These are phyloP conservation scores for Scylla paramamosain DNA, from an alignment of 1,140 invertebrate genomes.

Conservation along the genomic window DNA sequence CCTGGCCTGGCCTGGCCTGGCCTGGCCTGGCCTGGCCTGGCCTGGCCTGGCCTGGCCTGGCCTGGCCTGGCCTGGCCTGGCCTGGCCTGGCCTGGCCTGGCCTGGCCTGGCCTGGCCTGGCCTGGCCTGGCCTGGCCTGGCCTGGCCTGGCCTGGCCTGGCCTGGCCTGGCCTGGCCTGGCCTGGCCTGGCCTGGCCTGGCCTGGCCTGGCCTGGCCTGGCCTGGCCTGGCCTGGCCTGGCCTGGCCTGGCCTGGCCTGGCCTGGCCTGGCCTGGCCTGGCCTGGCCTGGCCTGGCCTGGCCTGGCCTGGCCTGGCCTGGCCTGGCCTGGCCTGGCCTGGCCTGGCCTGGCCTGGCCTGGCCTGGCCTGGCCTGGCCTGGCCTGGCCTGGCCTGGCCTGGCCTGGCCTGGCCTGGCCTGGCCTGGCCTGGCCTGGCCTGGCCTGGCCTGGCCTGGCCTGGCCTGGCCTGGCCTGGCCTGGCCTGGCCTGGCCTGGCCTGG, in stretches of 20 bases:
- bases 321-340: slow-evolving; percentile 67
- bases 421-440: slow-evolving; percentile 77
- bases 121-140: slow-evolving; percentile 31
- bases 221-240: slow-evolving; percentile 54
- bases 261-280: slow-evolving; percentile 62
- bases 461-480: slow-evolving; percentile 34
- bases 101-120: not conserved
- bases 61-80: not conserved
- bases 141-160: slow-evolving; percentile 51
- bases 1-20: slow-evolving; percentile 75
- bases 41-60: slow-evolving; percentile 46
- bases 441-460: slow-evolving; percentile 63
- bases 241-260: slow-evolving; percentile 65
- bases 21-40: slow-evolving; percentile 69
- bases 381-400: slow-evolving; percentile 75
- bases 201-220: slow-evolving; percentile 74
- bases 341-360: slow-evolving; percentile 53
- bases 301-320: slow-evolving; percentile 64
- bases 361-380: slow-evolving; percentile 76
- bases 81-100: not conserved
- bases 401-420: slow-evolving; percentile 77
- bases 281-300: slow-evolving; percentile 35
- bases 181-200: slow-evolving; percentile 66
- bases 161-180: slow-evolving; percentile 69
- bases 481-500: slow-evolving; percentile 56